phyloP scores from a whole-genome alignment of 2,888 invertebrate species.

The Papilio gigon region DNA sequence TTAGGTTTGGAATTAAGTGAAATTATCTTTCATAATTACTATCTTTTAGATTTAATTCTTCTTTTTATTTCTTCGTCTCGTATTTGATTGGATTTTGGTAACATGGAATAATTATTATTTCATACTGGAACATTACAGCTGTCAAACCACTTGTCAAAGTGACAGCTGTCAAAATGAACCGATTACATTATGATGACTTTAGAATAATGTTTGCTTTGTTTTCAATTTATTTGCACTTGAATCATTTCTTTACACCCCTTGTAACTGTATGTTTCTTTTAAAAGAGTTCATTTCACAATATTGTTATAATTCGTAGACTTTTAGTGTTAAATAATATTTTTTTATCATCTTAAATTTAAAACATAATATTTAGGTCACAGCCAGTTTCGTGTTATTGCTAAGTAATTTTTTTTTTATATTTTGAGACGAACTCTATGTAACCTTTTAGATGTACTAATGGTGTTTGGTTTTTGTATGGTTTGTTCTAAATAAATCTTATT shows the following conservation, averaged over 20 bases:
- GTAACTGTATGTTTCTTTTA: neutral
- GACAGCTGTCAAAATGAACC: neutral
- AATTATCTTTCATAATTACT: neutral
- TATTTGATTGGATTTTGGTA: neutral
- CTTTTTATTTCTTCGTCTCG: neutral
- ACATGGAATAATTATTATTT: too few relatives aligned
- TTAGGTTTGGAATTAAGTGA: neutral
- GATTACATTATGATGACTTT: neutral
- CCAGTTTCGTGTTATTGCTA: neutral
- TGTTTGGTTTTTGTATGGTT: conserved; percentile 38
- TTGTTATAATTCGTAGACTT: neutral
- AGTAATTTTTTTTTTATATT: neutral
- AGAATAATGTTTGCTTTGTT: neutral
- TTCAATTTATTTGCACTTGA: neutral
- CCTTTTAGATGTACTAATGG: conserved; percentile 29
- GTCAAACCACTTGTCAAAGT: too few relatives aligned
- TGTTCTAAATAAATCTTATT: conserved; percentile 39
- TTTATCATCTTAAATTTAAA: too few relatives aligned
- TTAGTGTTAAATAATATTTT: neutral
- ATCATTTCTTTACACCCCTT: neutral
- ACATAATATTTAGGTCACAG: too few relatives aligned
- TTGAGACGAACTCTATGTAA: conserved; percentile 8
- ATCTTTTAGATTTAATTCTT: too few relatives aligned
- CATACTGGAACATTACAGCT: too few relatives aligned
- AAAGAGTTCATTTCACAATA: neutral